Evolutionary conservation across 2,888 invertebrate species (phyloP), one percentile per base, ranked within the genome.

Genomic region (Dusona sp.): DNA sequence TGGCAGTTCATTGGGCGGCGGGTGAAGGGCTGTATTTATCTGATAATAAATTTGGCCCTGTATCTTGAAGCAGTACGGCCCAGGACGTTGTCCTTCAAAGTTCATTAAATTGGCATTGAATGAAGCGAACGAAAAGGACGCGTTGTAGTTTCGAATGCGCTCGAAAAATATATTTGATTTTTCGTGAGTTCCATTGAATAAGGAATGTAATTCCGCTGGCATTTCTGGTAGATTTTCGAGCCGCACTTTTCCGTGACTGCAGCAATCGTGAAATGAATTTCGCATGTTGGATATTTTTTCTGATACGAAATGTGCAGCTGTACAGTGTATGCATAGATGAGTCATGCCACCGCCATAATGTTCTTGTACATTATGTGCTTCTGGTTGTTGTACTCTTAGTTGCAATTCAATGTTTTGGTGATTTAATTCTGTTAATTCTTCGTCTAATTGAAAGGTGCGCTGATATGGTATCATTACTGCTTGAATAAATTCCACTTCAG

Each of bases 21-120:
- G 67, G 11, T 42, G 19, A 9, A 67, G 19, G 22, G 88, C 68
- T 22, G 85, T 87, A 67, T 89, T 89, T 45, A 89, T 81, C 78
- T 89, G 86, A 79, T 88, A n/a, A n/a, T n/a, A n/a, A n/a, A n/a
- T n/a, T n/a, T n/a, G n/a, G n/a, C n/a, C n/a, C n/a, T n/a, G n/a
- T n/a, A n/a, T n/a, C n/a, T n/a, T n/a, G n/a, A n/a, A n/a, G n/a
- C n/a, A n/a, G n/a, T n/a, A n/a, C n/a, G 88, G 86, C 38, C 85
- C 87, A 22, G 79, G 75, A 65, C 87, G 57, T 42, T 75, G n/a
- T 25, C 75, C 67, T 8, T 72, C 29, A 25, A 87, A 84, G 74
- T 85, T 77, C 9, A 87, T 79, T 19, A 88, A 83, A 73, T 88
- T 88, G 4, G 86, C 88, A 57, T 88, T 87, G 29, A 87, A 88